Percentiles rank a stretch among this genome's conserved stretches.
Evolutionary conservation across 2,113 vertebrate genomes (phyloP).

Genomic region (Myrmecophaga tridactyla): DNA sequence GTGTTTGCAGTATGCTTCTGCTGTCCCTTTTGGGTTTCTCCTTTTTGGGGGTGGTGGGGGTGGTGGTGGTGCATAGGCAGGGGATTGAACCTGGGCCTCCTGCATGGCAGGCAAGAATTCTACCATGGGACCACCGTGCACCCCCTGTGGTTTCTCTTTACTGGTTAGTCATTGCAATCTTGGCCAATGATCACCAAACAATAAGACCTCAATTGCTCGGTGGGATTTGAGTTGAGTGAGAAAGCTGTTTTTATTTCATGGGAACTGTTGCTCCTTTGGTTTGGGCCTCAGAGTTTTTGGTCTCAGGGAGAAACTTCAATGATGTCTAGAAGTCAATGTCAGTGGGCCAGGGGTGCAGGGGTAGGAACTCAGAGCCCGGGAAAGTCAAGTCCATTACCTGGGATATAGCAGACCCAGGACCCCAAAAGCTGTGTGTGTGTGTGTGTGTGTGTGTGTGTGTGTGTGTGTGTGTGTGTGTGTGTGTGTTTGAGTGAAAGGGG

Average conservation of each 20-base stretch:
- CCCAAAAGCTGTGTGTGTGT: background rate
- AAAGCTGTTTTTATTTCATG: background rate
- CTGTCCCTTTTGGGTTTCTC: too few species aligned
- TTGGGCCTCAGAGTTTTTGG: background rate
- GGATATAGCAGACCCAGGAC: background rate
- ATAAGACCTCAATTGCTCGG: background rate
- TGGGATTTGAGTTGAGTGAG: background rate
- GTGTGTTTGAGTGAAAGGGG: background rate
- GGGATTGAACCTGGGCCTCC: too few species aligned
- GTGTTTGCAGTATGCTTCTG: too few species aligned
- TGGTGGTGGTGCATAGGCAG: too few species aligned
- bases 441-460: too few species aligned
- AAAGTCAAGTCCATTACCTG: background rate
- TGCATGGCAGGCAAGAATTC: too few species aligned
- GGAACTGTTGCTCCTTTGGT: background rate
- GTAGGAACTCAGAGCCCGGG: background rate
- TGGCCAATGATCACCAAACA: slow-evolving; percentile 25
- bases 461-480: too few species aligned
- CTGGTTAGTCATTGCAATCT: background rate
- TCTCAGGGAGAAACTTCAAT: background rate
- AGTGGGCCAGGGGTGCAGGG: background rate
- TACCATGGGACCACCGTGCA: too few species aligned
- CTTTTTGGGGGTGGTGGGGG: too few species aligned
- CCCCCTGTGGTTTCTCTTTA: background rate
- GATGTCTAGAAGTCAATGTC: too few species aligned